Evolutionary conservation across 2,888 invertebrate species (phyloP).

Genomic region (Caenorhabditis sp.): DNA sequence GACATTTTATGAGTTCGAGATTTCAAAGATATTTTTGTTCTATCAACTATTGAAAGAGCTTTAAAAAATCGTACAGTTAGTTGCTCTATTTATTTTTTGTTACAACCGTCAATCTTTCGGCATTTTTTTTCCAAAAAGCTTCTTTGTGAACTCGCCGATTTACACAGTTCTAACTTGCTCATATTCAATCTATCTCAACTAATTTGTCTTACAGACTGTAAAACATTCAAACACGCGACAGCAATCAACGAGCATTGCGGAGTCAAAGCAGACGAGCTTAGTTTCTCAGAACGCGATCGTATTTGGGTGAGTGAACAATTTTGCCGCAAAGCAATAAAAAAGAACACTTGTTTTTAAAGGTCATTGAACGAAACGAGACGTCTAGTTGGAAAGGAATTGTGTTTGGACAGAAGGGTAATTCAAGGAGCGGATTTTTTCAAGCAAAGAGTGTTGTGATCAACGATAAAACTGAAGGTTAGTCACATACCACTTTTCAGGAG

Average conservation of each 20-base stretch:
- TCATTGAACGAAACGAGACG: conserved; percentile 32
- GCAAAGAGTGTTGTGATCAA: conserved; percentile 49
- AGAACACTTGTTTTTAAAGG: conserved; percentile 23
- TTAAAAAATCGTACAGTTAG: no score
- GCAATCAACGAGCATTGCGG: conserved; percentile 72
- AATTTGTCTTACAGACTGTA: conserved; percentile 70
- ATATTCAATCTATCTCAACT: background rate
- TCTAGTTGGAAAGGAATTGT: conserved; percentile 72
- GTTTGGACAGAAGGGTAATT: conserved; percentile 71
- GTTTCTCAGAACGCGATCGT: conserved; percentile 72
- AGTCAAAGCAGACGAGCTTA: conserved; percentile 70
- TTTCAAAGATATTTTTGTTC: no score
- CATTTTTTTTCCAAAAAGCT: no score
- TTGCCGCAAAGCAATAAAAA: background rate
- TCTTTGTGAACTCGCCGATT: no score
- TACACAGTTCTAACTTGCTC: no score
- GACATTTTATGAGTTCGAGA: no score
- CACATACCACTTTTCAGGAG: no score
- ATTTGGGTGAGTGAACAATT: conserved; percentile 71
- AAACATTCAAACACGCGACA: conserved; percentile 71
- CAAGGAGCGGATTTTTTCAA: conserved; percentile 73
- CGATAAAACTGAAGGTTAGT: background rate
- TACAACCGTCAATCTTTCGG: no score
- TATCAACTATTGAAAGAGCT: no score
- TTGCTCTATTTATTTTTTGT: no score